phyloP scores from a whole-genome alignment of 2,888 invertebrate species.

The Asteroscopus sphinx region DNA sequence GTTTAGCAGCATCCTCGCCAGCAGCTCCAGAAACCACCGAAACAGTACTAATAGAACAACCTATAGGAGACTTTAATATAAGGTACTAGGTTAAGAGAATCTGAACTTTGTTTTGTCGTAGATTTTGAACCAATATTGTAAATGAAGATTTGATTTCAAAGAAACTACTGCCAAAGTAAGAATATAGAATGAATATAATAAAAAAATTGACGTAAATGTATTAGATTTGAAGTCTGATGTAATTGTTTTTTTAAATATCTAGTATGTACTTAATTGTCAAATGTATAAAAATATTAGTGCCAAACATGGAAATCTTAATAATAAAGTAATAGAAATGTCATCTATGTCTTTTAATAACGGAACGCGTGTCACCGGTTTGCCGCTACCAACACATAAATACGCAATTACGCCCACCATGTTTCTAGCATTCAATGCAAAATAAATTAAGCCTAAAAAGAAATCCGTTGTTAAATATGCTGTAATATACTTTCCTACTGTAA shows the following conservation, averaged over 20 bases:
- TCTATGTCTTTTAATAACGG: too few species aligned
- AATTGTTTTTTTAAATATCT: slow-evolving; percentile 33
- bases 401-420: too few species aligned
- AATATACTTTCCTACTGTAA: too few species aligned
- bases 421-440: too few species aligned
- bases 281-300: slow-evolving; percentile 29
- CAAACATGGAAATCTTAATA: slow-evolving; percentile 28
- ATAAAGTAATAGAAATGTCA: too few species aligned
- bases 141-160: slow-evolving; percentile 22
- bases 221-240: slow-evolving; percentile 47
- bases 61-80: slow-evolving; percentile 72
- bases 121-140: slow-evolving; percentile 15
- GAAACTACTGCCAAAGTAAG: slow-evolving; percentile 38
- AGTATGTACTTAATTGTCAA: slow-evolving; percentile 19
- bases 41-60: slow-evolving; percentile 77
- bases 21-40: slow-evolving; percentile 76
- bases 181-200: background rate
- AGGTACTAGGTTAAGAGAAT: slow-evolving; percentile 66
- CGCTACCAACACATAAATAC: too few species aligned
- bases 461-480: too few species aligned
- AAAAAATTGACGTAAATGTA: slow-evolving; percentile 15
- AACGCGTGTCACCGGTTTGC: too few species aligned
- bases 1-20: slow-evolving; percentile 70
- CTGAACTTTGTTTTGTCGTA: slow-evolving; percentile 6
- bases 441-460: too few species aligned